A percentile compares a stretch with the other conserved stretches of the same genome.
Conservation (phyloP, 2,797 vertebrate species). For the Pelodytes ibericus region DNA sequence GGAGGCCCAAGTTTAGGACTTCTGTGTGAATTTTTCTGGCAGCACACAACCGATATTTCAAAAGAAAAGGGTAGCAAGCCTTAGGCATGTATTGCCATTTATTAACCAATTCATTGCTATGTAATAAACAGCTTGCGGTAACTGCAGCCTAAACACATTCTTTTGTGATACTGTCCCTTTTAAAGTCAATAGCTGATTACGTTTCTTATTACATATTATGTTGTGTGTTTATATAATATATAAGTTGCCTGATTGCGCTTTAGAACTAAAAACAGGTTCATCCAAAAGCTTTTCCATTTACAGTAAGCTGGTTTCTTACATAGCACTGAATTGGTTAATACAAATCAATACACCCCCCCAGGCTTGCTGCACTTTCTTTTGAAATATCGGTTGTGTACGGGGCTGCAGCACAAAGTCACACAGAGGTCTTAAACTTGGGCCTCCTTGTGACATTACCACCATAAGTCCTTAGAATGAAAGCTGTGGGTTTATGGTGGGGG, state of each 20-base stretch:
- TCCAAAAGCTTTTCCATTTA: too few relatives aligned
- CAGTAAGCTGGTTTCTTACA: too few relatives aligned
- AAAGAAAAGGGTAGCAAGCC: slow-evolving; percentile 16
- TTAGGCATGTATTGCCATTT: background rate
- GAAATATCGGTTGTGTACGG: slow-evolving; percentile 43
- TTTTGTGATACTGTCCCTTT: too few relatives aligned
- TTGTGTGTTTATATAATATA: too few relatives aligned
- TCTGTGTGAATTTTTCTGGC: slow-evolving; percentile 51
- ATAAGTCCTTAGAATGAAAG: slow-evolving; percentile 36
- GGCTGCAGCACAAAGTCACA: slow-evolving; percentile 46
- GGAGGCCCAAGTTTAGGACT: slow-evolving; percentile 51
- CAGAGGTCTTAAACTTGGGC: slow-evolving; percentile 54
- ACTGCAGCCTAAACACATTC: too few relatives aligned
- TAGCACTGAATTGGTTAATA: background rate
- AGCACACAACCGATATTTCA: slow-evolving; percentile 44
- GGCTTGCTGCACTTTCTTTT: slow-evolving; percentile 22
- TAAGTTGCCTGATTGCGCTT: too few relatives aligned
- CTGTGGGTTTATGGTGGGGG: slow-evolving; percentile 23
- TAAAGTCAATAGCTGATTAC: too few relatives aligned
- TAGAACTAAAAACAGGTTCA: too few relatives aligned
- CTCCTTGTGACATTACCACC: slow-evolving; percentile 49
- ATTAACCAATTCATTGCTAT: background rate
- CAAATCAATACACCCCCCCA: background rate
- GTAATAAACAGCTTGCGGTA: too few relatives aligned
- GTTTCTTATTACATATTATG: too few relatives aligned